Evolutionary conservation across 2,113 vertebrate species (phyloP).

Genomic region (Sylvia atricapilla): DNA sequence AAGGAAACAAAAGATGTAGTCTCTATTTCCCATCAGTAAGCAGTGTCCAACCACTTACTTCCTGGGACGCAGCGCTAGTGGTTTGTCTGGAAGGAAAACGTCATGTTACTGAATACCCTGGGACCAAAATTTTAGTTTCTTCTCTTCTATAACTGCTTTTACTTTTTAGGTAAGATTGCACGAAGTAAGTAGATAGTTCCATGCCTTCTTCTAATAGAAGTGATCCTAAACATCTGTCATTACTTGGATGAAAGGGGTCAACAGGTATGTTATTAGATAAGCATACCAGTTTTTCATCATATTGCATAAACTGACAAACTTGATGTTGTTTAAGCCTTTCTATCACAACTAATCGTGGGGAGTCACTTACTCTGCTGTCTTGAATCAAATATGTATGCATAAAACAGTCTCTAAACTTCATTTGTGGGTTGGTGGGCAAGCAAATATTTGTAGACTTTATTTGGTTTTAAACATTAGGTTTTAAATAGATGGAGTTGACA

Average conservation of each 20-base stretch:
- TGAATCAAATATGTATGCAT: background rate
- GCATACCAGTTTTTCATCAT: background rate
- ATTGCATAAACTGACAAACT: background rate
- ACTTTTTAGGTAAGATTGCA: background rate
- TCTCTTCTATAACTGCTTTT: background rate
- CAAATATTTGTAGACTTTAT: background rate
- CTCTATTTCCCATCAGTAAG: background rate
- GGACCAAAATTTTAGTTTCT: background rate
- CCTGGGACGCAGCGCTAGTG: background rate
- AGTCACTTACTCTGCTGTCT: background rate
- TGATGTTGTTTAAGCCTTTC: background rate
- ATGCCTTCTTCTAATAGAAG: background rate
- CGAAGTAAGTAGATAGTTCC: background rate
- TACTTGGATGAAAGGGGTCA: background rate
- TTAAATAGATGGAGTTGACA: background rate
- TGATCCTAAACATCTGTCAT: background rate
- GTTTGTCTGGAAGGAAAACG: background rate
- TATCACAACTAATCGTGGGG: background rate
- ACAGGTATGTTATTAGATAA: background rate
- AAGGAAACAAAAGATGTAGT: background rate
- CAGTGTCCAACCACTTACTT: background rate
- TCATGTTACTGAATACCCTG: accelerated
- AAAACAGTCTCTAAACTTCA: background rate
- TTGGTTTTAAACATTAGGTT: background rate
- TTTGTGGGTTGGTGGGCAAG: background rate